Evolutionary conservation across 2,113 vertebrate genomes (phyloP).

Genomic region (Platycercus adscitus): DNA sequence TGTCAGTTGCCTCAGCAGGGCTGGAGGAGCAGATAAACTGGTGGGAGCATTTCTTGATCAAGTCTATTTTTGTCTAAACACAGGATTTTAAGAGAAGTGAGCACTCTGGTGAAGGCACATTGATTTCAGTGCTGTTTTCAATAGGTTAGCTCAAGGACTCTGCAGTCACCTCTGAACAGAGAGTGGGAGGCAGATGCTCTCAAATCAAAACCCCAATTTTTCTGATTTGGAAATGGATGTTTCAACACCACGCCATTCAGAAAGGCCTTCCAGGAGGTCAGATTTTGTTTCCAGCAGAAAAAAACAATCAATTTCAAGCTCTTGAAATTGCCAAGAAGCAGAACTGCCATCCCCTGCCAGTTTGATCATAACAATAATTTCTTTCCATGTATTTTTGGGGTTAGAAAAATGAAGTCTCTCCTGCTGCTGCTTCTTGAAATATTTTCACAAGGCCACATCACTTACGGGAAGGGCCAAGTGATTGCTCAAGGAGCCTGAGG

Average conservation of each 20-base stretch:
- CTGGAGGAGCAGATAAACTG: neutral
- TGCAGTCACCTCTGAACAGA: neutral
- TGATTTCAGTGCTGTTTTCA: neutral
- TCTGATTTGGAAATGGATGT: neutral
- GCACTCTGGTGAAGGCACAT: neutral
- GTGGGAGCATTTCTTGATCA: neutral
- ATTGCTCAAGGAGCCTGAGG: neutral
- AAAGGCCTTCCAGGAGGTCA: neutral
- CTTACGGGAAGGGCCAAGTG: neutral
- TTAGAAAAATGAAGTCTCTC: neutral
- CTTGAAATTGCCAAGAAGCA: neutral
- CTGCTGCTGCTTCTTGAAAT: neutral
- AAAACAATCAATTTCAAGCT: slow-evolving; percentile 4
- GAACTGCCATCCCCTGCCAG: neutral
- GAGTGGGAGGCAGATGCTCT: neutral
- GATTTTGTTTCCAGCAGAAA: neutral
- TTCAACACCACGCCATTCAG: neutral
- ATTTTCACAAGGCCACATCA: neutral
- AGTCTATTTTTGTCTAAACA: neutral
- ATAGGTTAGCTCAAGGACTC: neutral
- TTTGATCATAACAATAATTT: neutral
- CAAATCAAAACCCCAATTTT: neutral
- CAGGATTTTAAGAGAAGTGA: neutral
- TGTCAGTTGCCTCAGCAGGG: fast-evolving
- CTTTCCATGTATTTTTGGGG: neutral